These are phyloP conservation scores for Ciona savignyi DNA, from an alignment of 23 tunicate species.

Conservation along the genomic window DNA sequence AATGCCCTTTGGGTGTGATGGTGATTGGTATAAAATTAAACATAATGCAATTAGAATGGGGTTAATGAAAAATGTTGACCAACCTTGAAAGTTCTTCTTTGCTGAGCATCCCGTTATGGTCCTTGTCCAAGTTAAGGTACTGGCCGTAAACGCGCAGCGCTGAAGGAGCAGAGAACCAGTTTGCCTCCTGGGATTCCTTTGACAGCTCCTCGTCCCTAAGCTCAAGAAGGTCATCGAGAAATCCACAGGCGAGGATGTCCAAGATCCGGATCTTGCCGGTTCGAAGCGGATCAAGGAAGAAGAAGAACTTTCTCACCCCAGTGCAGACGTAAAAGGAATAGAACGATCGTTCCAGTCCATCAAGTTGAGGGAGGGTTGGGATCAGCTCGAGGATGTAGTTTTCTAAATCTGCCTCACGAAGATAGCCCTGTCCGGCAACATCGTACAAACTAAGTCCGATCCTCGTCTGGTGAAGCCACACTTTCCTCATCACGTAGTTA, in stretches of 20 bases:
- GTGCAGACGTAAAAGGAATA: slow-evolving; percentile 99
- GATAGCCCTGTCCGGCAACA: slow-evolving; percentile 95
- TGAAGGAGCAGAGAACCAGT: slow-evolving; percentile 99
- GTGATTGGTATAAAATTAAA: too few relatives aligned
- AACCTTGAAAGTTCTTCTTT: slow-evolving; percentile 80
- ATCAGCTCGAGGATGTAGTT: slow-evolving; percentile 96
- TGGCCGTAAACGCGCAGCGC: slow-evolving; percentile 97
- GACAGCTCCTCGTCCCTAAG: slow-evolving; percentile 97
- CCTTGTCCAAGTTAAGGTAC: slow-evolving; percentile 90
- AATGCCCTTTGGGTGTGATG: too few relatives aligned
- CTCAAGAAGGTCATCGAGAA: slow-evolving; percentile 94
- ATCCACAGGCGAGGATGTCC: slow-evolving; percentile 96
- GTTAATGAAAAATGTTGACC: too few relatives aligned
- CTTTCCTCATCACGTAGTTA: slow-evolving; percentile 99
- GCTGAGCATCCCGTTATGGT: slow-evolving; percentile 98
- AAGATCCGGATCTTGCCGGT: slow-evolving; percentile 94
- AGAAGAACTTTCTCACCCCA: slow-evolving; percentile 97
- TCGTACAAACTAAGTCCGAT: slow-evolving; percentile 96
- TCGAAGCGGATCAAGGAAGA: slow-evolving; percentile 93
- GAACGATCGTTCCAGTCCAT: slow-evolving; percentile 94
- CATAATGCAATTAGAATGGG: too few relatives aligned
- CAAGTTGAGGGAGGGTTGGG: slow-evolving; percentile 96
- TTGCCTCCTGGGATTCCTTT: slow-evolving; percentile 91
- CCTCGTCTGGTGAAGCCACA: slow-evolving; percentile 98
- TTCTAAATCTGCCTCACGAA: slow-evolving; percentile 95